A percentile compares a stretch with the other conserved stretches of the same genome.
Evolutionary conservation across 1,140 invertebrate genomes (phyloP).

Genomic region (Drosophila pallidifrons): DNA sequence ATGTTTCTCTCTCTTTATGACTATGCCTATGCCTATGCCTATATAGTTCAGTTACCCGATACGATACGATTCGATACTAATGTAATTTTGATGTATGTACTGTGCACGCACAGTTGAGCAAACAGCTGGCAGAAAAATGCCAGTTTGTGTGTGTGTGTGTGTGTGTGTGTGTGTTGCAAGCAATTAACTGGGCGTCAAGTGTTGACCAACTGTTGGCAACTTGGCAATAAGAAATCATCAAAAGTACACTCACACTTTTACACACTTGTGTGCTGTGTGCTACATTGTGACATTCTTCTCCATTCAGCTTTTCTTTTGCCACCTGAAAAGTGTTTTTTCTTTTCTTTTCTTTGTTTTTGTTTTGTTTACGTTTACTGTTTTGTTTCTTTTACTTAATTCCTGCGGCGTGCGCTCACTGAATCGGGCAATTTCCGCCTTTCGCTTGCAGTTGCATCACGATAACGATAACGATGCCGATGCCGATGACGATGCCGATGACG

Average conservation of each 20-base stretch:
- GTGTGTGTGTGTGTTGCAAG: conserved; percentile 42
- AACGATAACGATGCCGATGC: conserved; percentile 5
- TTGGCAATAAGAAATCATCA: conserved; percentile 29
- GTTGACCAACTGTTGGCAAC: conserved; percentile 40
- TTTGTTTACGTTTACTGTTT: not conserved
- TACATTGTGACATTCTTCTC: conserved; percentile 38
- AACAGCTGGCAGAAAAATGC: conserved; percentile 27
- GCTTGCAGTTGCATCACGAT: conserved; percentile 30
- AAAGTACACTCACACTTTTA: not conserved
- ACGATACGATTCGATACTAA: conserved; percentile 37
- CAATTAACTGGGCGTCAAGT: conserved; percentile 52
- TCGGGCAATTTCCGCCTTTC: conserved; percentile 47
- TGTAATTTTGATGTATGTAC: conserved; percentile 77
- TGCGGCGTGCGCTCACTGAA: conserved; percentile 34
- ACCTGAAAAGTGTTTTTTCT: not conserved
- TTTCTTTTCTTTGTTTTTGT: conserved; percentile 3
- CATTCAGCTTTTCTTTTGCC: not conserved
- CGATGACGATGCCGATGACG: not conserved
- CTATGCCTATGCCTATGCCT: not conserved
- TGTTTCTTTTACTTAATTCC: conserved; percentile 22
- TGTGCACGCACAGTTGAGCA: conserved; percentile 34
- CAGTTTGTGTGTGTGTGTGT: not conserved
- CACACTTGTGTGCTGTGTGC: not conserved
- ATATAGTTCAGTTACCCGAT: conserved; percentile 31
- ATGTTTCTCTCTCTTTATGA: too few species aligned